Percentiles rank a stretch among this genome's conserved stretches.
phyloP scores from a whole-genome alignment of 1,140 invertebrate genomes.

The Sweltsa coloradensis region DNA sequence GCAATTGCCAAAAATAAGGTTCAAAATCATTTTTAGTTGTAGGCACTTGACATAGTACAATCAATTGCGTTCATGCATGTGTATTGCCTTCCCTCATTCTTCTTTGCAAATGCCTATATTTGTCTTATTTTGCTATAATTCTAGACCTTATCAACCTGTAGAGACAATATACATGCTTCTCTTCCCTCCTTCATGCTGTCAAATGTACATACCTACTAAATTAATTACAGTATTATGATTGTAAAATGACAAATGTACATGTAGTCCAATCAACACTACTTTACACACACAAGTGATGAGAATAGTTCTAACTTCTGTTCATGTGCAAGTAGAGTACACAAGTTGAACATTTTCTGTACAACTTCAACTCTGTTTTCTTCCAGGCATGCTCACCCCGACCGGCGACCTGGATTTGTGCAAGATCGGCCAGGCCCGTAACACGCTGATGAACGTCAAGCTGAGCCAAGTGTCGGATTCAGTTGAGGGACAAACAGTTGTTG shows the following conservation, averaged over 20 bases:
- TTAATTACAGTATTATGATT: neutral
- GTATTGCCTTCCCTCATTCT: no score
- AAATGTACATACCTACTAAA: neutral
- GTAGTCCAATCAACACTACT: no score
- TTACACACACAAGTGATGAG: no score
- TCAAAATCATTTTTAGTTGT: no score
- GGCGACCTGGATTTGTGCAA: constrained; percentile 96
- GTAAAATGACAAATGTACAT: neutral
- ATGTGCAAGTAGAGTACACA: neutral
- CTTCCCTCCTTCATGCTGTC: no score
- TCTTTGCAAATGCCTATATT: no score
- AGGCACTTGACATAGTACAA: no score
- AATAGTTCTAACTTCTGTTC: constrained; percentile 5
- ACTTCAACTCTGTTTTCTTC: neutral
- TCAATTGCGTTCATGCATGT: no score
- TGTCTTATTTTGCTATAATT: no score
- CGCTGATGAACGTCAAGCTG: constrained; percentile 98
- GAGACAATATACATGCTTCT: no score
- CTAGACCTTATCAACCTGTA: no score
- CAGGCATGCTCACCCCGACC: constrained; percentile 54
- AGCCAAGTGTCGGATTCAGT: constrained; percentile 98
- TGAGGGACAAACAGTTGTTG: constrained; percentile 96
- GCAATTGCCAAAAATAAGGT: no score
- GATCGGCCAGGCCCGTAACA: constrained; percentile 98
- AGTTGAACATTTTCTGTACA: neutral